Percentiles rank a stretch among this genome's conserved stretches.
Evolutionary conservation across 1,140 invertebrate genomes (phyloP).

Genomic region (Meteorus sp.): DNA sequence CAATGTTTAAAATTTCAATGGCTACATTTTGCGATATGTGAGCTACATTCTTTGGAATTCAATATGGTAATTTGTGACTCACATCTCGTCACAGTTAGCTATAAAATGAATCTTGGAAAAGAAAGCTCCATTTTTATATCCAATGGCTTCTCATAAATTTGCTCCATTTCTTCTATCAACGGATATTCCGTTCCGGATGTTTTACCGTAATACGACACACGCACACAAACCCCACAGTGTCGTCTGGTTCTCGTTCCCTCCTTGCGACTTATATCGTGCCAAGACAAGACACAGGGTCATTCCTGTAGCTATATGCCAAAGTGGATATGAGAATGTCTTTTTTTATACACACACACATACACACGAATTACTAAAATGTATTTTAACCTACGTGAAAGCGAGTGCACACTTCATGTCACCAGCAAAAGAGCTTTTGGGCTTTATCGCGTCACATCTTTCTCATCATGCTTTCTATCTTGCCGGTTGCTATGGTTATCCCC

Average conservation of each 20-base stretch:
- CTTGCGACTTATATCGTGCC: background rate
- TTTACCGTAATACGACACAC: background rate
- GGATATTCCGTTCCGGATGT: slow-evolving; percentile 4
- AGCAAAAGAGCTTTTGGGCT: background rate
- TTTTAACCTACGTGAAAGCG: too few relatives aligned
- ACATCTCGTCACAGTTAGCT: background rate
- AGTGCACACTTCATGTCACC: background rate
- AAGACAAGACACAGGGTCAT: background rate
- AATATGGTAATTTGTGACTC: slow-evolving; percentile 23
- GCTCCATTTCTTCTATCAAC: background rate
- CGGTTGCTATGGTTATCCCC: slow-evolving; percentile 26
- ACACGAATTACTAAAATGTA: too few relatives aligned
- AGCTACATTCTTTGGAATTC: slow-evolving; percentile 15
- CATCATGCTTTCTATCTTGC: background rate
- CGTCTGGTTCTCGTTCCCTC: background rate
- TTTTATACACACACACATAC: too few relatives aligned
- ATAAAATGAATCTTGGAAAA: slow-evolving; percentile 6
- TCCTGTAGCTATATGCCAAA: too few relatives aligned
- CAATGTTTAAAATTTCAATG: too few relatives aligned
- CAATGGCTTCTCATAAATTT: slow-evolving; percentile 6
- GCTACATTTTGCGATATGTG: slow-evolving; percentile 4
- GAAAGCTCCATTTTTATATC: slow-evolving; percentile 21
- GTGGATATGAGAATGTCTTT: too few relatives aligned
- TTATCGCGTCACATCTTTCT: slow-evolving; percentile 25
- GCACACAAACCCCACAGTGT: background rate